phyloP scores from a whole-genome alignment of 2,888 invertebrate species.

The Polyommatus icarus region DNA sequence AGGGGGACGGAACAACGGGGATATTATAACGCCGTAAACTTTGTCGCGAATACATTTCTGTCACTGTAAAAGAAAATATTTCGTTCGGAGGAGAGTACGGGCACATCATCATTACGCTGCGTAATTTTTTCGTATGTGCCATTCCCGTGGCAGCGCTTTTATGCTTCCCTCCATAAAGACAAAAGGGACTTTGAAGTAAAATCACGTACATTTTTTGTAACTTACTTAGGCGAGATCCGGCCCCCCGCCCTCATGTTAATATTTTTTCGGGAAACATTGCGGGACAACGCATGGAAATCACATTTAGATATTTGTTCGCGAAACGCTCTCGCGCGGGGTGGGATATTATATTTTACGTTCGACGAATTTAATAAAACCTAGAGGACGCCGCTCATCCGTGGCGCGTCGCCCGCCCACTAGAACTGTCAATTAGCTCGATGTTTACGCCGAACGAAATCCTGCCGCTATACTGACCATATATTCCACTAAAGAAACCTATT shows the following conservation, averaged over 20 bases:
- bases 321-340: constrained; percentile 70
- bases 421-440: background rate
- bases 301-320: constrained; percentile 79
- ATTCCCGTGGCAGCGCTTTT: constrained; percentile 77
- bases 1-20: constrained; percentile 36
- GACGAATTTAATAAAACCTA: constrained; percentile 78
- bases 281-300: constrained; percentile 81
- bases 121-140: constrained; percentile 79
- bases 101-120: constrained; percentile 78
- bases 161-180: constrained; percentile 79
- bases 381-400: constrained; percentile 57
- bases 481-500: background rate
- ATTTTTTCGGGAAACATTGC: constrained; percentile 80
- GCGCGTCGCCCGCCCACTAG: constrained; percentile 32
- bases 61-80: constrained; percentile 74
- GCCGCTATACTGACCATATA: background rate
- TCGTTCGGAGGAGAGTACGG: constrained; percentile 72
- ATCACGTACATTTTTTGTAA: constrained; percentile 82
- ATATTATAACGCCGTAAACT: constrained; percentile 54
- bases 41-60: constrained; percentile 64
- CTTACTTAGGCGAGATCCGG: constrained; percentile 78
- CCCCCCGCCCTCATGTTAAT: constrained; percentile 79
- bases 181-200: constrained; percentile 81
- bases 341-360: constrained; percentile 81
- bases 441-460: background rate